Conservation (phyloP, 2,797 vertebrate species). For the Enteromius argenteus region DNA sequence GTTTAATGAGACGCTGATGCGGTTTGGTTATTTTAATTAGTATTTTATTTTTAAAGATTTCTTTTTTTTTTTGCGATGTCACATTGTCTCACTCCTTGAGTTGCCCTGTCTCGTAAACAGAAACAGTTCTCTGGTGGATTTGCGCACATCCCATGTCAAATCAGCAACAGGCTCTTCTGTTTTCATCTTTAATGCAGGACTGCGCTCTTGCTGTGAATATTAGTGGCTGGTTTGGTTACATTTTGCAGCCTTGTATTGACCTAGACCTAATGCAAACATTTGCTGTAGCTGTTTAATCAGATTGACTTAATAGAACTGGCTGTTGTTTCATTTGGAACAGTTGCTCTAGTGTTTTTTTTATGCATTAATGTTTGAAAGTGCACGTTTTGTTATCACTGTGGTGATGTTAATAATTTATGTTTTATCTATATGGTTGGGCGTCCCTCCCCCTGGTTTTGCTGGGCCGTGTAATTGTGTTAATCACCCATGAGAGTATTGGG, state of each 20-base stretch:
- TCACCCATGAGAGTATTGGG: slow-evolving; percentile 21
- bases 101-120: slow-evolving; percentile 24
- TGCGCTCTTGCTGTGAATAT: slow-evolving; percentile 21
- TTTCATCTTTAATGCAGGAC: slow-evolving; percentile 45
- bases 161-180: slow-evolving; percentile 79
- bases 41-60: too few species aligned
- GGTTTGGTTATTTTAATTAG: background rate
- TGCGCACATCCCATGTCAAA: slow-evolving; percentile 31
- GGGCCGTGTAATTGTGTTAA: slow-evolving; percentile 41
- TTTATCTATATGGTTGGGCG: background rate
- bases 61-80: background rate
- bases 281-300: slow-evolving; percentile 1
- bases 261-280: slow-evolving; percentile 7
- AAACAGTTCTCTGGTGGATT: slow-evolving; percentile 30
- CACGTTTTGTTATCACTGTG: slow-evolving; percentile 1
- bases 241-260: slow-evolving; percentile 20
- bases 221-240: background rate
- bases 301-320: background rate
- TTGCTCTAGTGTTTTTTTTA: background rate
- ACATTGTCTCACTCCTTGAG: background rate
- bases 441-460: background rate
- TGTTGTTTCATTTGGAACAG: background rate
- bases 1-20: background rate
- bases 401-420: slow-evolving; percentile 28
- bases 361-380: background rate